Evolutionary conservation across 23 tunicate genomes (phyloP).

Genomic region (Ascidia mentula): DNA sequence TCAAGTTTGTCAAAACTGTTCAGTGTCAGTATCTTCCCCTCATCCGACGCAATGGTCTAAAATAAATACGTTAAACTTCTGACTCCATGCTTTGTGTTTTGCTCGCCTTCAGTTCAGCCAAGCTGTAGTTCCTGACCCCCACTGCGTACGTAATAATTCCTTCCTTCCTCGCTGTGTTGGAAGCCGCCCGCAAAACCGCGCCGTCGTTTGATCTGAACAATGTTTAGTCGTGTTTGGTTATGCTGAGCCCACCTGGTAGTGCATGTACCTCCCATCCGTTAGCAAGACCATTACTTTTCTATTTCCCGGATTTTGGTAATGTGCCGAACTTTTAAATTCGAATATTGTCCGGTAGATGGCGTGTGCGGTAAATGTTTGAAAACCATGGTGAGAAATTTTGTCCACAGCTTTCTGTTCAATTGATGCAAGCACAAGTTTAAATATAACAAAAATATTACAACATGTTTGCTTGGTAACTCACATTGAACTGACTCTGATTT

Average conservation of each 20-base stretch:
- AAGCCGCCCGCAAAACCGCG: constrained; percentile 2
- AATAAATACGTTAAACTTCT: background rate
- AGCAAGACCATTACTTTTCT: constrained; percentile 21
- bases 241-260: background rate
- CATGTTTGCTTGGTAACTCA: constrained; percentile 6
- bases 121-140: constrained; percentile 50
- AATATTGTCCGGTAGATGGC: constrained; percentile 11
- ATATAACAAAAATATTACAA: background rate
- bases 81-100: background rate
- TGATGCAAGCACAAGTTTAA: background rate
- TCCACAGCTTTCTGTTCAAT: constrained; percentile 15
- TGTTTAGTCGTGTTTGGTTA: background rate
- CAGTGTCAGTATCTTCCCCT: background rate
- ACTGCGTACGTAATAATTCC: constrained; percentile 74
- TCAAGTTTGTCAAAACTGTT: constrained; percentile 1
- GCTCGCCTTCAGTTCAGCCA: constrained; percentile 50
- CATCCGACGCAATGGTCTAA: constrained; percentile 24
- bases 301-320: background rate
- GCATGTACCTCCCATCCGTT: constrained; percentile 16
- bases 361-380: constrained; percentile 23
- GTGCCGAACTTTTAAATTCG: background rate
- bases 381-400: background rate
- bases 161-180: constrained; percentile 44
- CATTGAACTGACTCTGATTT: constrained; percentile 49
- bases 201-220: constrained; percentile 42